Evolutionary conservation across 2,113 vertebrate genomes (phyloP).

Genomic region (Recurvirostra avosetta): DNA sequence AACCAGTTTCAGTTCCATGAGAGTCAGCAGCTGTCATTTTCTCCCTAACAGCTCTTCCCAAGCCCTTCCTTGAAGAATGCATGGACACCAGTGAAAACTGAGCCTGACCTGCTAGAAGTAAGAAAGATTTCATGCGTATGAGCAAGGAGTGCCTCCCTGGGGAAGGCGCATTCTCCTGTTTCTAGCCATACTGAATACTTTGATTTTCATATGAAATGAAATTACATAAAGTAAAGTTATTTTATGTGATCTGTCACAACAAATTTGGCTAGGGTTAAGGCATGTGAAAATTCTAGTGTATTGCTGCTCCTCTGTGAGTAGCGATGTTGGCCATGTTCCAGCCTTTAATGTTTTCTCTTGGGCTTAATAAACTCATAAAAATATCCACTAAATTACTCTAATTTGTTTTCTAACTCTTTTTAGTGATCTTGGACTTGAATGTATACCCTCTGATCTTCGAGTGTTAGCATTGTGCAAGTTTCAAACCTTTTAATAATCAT

Average conservation of each 20-base stretch:
- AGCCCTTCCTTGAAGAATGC: neutral
- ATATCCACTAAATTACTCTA: neutral
- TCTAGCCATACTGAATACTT: neutral
- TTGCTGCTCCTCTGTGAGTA: neutral
- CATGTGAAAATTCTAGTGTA: neutral
- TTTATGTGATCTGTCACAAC: neutral
- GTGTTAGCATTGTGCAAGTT: neutral
- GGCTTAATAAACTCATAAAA: slow-evolving; percentile 31
- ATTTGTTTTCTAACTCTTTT: slow-evolving; percentile 8
- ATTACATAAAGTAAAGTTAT: neutral
- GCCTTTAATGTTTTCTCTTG: neutral
- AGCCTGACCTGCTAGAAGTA: neutral
- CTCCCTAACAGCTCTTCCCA: neutral
- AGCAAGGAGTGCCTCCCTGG: neutral
- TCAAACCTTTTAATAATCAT: slow-evolving; percentile 42
- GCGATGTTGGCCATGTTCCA: neutral
- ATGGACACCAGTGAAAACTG: neutral
- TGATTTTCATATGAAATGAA: neutral
- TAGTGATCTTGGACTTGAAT: neutral
- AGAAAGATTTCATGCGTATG: neutral
- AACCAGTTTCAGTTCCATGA: neutral
- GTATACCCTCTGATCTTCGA: neutral
- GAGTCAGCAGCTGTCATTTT: neutral
- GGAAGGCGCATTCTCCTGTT: neutral
- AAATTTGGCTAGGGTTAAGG: neutral